Evolutionary conservation across 2,113 vertebrate genomes (phyloP).

Genomic region (Lophotis ruficrista): DNA sequence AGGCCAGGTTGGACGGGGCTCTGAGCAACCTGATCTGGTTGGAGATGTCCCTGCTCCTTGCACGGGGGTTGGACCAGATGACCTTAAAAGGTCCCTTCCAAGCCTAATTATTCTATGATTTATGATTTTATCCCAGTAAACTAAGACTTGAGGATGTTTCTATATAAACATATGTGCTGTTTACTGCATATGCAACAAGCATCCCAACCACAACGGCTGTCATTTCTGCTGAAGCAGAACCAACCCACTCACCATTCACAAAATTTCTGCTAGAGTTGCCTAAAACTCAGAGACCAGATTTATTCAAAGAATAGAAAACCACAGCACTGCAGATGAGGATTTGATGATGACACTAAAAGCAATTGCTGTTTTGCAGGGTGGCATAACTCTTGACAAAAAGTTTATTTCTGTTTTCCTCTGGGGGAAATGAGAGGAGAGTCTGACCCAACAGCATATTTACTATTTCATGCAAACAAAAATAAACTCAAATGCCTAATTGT

Average conservation of each 20-base stretch:
- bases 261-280: not conserved
- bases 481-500: conserved; percentile 27
- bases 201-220: not conserved
- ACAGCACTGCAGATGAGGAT: not conserved
- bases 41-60: too few species aligned
- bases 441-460: conserved; percentile 31
- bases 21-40: too few species aligned
- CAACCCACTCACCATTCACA: not conserved
- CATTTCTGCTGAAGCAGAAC: not conserved
- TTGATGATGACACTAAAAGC: not conserved
- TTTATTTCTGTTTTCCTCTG: not conserved
- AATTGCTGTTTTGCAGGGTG: not conserved
- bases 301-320: not conserved
- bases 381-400: conserved; percentile 2
- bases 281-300: not conserved
- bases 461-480: conserved; percentile 53
- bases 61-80: too few species aligned
- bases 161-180: not conserved
- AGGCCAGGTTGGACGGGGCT: too few species aligned
- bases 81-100: too few species aligned
- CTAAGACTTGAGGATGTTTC: not conserved
- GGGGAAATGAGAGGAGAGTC: not conserved
- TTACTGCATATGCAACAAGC: not conserved
- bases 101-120: too few species aligned
- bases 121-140: not conserved